phyloP scores from a whole-genome alignment of 2,797 vertebrate genomes.

The Dendrocincla fuliginosa region DNA sequence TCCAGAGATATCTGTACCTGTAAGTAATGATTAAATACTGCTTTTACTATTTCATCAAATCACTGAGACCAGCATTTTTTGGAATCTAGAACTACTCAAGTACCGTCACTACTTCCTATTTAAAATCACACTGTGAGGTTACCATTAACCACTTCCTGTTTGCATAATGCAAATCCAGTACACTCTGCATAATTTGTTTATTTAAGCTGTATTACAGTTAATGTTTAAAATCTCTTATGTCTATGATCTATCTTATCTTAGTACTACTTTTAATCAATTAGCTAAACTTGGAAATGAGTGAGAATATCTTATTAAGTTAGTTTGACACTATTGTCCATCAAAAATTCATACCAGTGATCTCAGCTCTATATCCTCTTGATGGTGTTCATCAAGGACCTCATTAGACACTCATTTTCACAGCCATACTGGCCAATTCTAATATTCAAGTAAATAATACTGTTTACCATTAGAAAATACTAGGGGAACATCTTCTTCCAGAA shows the following conservation, averaged over 20 bases:
- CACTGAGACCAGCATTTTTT: not conserved
- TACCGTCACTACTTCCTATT: not conserved
- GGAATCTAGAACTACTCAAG: not conserved
- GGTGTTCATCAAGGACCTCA: not conserved
- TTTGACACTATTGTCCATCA: not conserved
- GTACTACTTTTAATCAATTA: not conserved
- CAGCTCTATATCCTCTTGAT: not conserved
- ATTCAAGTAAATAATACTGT: not conserved
- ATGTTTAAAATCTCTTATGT: not conserved
- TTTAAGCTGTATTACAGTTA: not conserved
- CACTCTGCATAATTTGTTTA: not conserved
- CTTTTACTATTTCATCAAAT: not conserved
- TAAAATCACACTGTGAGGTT: not conserved
- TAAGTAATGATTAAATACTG: not conserved
- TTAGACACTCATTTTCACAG: not conserved
- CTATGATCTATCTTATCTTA: not conserved
- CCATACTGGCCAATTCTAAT: too few species aligned
- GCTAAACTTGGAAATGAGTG: not conserved
- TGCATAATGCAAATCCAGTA: not conserved
- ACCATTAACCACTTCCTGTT: rapidly evolving
- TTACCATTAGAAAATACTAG: not conserved
- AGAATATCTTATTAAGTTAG: not conserved
- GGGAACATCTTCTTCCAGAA: not conserved
- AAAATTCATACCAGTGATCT: not conserved
- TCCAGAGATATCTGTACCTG: not conserved